These are phyloP conservation scores for Drosophila mojavensis DNA, from an alignment of 1,140 invertebrate species.

Conservation along the genomic window DNA sequence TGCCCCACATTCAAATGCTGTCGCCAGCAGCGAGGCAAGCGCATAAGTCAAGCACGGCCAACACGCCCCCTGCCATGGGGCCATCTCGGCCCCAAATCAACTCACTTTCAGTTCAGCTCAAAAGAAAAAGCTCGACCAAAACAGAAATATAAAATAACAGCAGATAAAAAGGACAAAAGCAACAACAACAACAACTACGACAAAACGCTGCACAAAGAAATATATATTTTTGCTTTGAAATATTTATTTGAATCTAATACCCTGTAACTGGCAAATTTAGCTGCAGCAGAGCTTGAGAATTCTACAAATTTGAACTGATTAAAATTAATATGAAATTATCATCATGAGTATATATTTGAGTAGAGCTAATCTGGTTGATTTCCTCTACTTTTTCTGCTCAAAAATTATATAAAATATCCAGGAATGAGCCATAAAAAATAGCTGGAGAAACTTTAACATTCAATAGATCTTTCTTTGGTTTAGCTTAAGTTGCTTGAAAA, in stretches of 20 bases:
- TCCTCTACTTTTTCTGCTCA: too few relatives aligned
- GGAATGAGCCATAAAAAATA: too few relatives aligned
- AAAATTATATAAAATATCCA: too few relatives aligned
- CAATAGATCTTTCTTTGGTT: too few relatives aligned
- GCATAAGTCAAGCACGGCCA: constrained; percentile 27
- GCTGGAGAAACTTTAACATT: too few relatives aligned
- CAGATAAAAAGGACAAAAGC: constrained; percentile 18
- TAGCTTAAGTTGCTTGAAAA: too few relatives aligned
- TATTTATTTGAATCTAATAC: constrained; percentile 64
- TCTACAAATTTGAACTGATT: too few relatives aligned
- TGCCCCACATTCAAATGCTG: constrained; percentile 64
- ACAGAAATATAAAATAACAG: constrained; percentile 13
- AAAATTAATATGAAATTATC: background rate
- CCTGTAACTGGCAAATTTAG: background rate
- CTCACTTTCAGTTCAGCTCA: constrained; percentile 58
- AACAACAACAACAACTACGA: constrained; percentile 11
- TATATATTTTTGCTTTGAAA: constrained; percentile 59
- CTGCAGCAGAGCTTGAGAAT: background rate
- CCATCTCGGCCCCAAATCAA: constrained; percentile 24
- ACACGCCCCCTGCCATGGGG: background rate
- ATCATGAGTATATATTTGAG: background rate
- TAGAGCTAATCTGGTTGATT: too few relatives aligned
- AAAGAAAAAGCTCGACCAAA: constrained; percentile 39
- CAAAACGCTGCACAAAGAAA: constrained; percentile 27
- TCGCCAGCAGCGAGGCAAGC: constrained; percentile 43